Conservation (phyloP, 1,140 invertebrate species). For the Philotrypesis tridentata region DNA sequence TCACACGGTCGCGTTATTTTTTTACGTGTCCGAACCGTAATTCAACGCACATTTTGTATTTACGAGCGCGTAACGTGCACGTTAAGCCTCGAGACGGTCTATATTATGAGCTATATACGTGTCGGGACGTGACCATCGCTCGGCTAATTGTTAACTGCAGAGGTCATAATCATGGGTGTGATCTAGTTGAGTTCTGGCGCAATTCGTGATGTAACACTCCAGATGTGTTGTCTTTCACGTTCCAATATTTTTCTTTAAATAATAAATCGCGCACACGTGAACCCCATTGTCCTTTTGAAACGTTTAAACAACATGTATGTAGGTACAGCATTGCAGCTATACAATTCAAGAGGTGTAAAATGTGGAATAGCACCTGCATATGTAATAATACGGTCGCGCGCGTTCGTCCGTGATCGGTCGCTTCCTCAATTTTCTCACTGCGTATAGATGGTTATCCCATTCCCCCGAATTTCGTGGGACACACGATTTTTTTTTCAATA, state of each 20-base stretch:
- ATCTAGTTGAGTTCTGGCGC: conserved; percentile 41
- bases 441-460: too few species aligned
- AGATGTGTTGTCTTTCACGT: neutral
- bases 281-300: too few species aligned
- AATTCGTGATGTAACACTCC: neutral
- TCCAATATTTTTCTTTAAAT: neutral
- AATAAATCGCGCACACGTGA: too few species aligned
- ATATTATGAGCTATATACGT: neutral
- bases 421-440: neutral
- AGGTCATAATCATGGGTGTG: conserved; percentile 66
- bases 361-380: too few species aligned
- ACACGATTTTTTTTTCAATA: too few species aligned
- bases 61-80: neutral
- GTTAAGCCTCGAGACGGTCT: neutral
- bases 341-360: too few species aligned
- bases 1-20: conserved; percentile 9
- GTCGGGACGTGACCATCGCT: neutral
- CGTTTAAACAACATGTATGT: too few species aligned
- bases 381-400: too few species aligned
- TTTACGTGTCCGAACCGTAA: neutral
- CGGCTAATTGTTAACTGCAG: conserved; percentile 59
- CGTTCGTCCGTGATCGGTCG: neutral
- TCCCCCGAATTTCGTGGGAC: too few species aligned
- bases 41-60: neutral
- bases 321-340: too few species aligned